Evolutionary conservation across 2,113 vertebrate genomes (phyloP).

Genomic region (Dipodomys ordii): DNA sequence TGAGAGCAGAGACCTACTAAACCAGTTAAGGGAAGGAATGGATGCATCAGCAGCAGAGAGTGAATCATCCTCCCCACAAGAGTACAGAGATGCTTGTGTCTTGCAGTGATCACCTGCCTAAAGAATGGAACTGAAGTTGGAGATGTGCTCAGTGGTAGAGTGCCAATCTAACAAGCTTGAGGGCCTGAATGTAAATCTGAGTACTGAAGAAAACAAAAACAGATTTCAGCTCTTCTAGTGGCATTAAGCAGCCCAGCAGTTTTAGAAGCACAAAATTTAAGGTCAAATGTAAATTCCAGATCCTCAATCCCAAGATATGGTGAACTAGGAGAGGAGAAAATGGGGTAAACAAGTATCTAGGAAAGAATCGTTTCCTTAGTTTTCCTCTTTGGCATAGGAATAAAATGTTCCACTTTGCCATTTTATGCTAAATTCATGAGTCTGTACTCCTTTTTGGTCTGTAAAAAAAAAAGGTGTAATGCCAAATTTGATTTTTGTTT

Average conservation of each 20-base stretch:
- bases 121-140: background rate
- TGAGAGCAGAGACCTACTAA: conserved; percentile 94
- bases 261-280: conserved; percentile 5
- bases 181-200: no score
- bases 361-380: background rate
- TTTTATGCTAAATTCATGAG: background rate
- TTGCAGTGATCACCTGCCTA: conserved; percentile 86
- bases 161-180: no score
- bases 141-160: no score
- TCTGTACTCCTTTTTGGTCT: background rate
- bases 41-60: background rate
- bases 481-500: conserved; percentile 48
- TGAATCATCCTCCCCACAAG: background rate
- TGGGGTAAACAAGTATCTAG: background rate
- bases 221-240: background rate
- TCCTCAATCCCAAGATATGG: background rate
- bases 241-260: background rate
- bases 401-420: background rate
- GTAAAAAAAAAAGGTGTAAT: conserved; percentile 5
- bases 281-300: background rate
- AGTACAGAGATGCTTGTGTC: conserved; percentile 82
- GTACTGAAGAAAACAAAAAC: background rate
- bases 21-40: conserved; percentile 91
- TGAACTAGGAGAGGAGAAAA: background rate
- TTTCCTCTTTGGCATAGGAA: background rate